Conservation (phyloP, 2,888 invertebrate genomes). For the Mesorhabditis spiculigera region DNA sequence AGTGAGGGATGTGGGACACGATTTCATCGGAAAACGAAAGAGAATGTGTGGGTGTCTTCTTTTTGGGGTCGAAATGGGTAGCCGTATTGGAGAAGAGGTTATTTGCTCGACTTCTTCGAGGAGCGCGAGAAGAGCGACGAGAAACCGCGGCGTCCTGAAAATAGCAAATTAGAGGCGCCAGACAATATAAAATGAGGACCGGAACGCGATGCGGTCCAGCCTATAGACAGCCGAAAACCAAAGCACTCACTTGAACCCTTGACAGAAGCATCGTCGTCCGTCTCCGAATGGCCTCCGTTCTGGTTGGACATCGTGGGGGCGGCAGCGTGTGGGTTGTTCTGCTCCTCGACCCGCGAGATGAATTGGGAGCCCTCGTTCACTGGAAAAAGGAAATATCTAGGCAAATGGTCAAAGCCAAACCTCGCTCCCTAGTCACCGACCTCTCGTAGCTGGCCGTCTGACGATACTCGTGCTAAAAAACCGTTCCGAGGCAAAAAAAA, state of each 20-base stretch:
- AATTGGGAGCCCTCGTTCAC: not conserved
- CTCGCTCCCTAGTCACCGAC: not conserved
- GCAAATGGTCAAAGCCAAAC: not conserved
- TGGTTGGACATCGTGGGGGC: not conserved
- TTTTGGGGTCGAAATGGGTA: no score
- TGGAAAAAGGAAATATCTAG: not conserved
- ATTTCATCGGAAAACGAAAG: no score
- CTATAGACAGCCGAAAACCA: no score
- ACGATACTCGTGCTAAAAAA: not conserved
- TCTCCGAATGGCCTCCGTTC: not conserved
- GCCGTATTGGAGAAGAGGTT: not conserved
- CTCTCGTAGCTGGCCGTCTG: not conserved
- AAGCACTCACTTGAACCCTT: not conserved
- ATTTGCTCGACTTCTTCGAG: not conserved
- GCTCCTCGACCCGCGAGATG: not conserved
- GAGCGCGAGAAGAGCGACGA: not conserved
- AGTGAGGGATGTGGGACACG: no score
- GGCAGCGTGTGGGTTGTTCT: not conserved
- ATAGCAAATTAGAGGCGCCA: not conserved
- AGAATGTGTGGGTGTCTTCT: no score
- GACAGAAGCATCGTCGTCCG: not conserved
- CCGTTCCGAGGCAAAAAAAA: no score
- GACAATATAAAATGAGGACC: no score
- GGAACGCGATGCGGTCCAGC: no score
- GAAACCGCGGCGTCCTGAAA: constrained; percentile 6